Conservation (phyloP, 2,888 invertebrate species). For the Crioceris asparagi region DNA sequence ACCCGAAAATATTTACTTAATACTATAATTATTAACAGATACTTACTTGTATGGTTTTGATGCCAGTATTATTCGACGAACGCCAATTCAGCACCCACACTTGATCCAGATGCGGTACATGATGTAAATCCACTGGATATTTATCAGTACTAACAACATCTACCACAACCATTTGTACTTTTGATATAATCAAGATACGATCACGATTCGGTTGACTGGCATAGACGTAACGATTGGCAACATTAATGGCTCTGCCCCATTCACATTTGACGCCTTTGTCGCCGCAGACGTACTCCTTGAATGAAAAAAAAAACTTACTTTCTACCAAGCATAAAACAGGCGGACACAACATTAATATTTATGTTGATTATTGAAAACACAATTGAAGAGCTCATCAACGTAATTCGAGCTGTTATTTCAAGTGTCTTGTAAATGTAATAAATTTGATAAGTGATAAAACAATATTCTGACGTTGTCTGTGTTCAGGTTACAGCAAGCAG, state of each 20-base stretch:
- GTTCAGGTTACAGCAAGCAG: no score
- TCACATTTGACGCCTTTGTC: conserved; percentile 54
- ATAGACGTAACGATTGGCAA: conserved; percentile 60
- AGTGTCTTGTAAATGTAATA: no score
- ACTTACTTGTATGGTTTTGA: conserved; percentile 50
- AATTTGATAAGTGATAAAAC: no score
- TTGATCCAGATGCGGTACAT: conserved; percentile 60
- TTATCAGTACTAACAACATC: conserved; percentile 63
- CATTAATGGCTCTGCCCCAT: conserved; percentile 63
- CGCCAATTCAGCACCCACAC: conserved; percentile 67
- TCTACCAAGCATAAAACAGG: no score
- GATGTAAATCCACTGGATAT: conserved; percentile 57
- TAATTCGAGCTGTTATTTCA: no score
- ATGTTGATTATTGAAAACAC: no score
- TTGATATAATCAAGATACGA: conserved; percentile 60
- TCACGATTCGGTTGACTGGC: conserved; percentile 60
- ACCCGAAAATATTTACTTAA: no score
- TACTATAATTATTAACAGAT: no score
- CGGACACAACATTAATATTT: no score
- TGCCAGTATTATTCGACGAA: conserved; percentile 44
- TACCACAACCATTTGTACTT: conserved; percentile 59
- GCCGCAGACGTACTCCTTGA: conserved; percentile 58
- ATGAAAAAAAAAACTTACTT: neutral
- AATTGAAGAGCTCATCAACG: no score
- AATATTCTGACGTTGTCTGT: no score